Base-by-base conservation (phyloP, 2,888 invertebrate species). In the Thereva unica region DNA sequence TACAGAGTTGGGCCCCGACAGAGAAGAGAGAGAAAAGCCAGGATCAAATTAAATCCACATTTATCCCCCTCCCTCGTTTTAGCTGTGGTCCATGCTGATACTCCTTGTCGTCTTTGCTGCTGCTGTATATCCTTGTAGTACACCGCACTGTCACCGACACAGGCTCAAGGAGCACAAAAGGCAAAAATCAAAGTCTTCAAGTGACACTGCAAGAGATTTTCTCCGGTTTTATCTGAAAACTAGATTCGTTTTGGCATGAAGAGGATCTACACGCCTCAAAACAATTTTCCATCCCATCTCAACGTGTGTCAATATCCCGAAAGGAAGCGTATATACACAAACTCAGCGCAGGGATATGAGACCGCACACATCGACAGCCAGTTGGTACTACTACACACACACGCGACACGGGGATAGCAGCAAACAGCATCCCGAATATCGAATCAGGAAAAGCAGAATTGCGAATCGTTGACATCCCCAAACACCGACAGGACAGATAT, bases 271-370 rank as follows among this genome's bases (percentile, higher is more conserved):
- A 69, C 64, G 67, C 64, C 67, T 67, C 59, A 67, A 69, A 69
- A 68, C 54, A 67, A 67, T 53, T 67, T 69, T 66, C 64, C 56
- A 57, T 64, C 45, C 66, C 61, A 71, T 73, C 72, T 71, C 71
- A 23, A 23, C 74, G 71, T 53, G 42, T 53, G 35, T 64, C 44
- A 52, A 10, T 44, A 42, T 42, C 9, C 7, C n/a, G 53, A 53
- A 64, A 10, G 37, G 34, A 23, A 42, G 35, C 64, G n/a, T n/a
- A 41, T 64, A 40, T 34, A 9, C 44, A 64, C 42, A 44, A 52
- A 35, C 44, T 44, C 64, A n/a, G 10, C 44, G 35, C 37, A 44
- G 5, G 53, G 41, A 42, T 42, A 64, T 10, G 5, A 45, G 5
- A 45, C 40, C 4, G 23, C 23, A 23, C 23, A 23, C 23, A 64